Evolutionary conservation across 2,797 vertebrate genomes (phyloP).

Genomic region (Pachyuromys duprasi): DNA sequence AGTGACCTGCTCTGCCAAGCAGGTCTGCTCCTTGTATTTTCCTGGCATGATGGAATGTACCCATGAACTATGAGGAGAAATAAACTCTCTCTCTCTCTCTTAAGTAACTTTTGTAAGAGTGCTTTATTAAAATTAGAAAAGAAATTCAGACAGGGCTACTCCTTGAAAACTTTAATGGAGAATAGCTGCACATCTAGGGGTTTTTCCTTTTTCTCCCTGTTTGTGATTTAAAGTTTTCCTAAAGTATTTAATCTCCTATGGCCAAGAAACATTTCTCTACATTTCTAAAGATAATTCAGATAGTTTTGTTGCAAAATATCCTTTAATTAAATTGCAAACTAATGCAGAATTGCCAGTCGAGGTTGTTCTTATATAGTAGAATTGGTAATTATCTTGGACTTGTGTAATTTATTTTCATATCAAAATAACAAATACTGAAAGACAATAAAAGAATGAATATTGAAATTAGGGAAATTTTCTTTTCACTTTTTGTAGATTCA

Average conservation of each 20-base stretch:
- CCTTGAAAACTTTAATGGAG: neutral
- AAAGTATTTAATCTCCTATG: neutral
- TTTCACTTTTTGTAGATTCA: neutral
- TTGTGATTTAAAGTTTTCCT: neutral
- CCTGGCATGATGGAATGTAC: neutral
- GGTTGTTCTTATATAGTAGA: neutral
- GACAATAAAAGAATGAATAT: neutral
- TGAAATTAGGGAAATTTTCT: neutral
- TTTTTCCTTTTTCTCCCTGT: neutral
- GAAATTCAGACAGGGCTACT: neutral
- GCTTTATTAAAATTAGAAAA: neutral
- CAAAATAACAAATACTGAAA: neutral
- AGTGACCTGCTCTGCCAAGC: neutral
- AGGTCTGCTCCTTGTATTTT: neutral
- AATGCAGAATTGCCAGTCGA: neutral
- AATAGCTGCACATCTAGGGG: neutral
- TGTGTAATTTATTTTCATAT: neutral
- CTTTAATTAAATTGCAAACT: conserved; percentile 15
- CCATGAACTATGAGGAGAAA: neutral
- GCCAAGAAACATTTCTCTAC: neutral
- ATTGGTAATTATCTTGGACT: conserved; percentile 19
- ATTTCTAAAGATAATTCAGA: neutral
- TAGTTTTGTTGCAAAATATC: conserved; percentile 21
- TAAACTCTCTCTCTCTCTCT: neutral
- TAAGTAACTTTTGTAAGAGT: neutral